Percentiles rank a stretch among this genome's conserved stretches.
Evolutionary conservation across 2,888 invertebrate species (phyloP).

Genomic region (Synergus itoensis): DNA sequence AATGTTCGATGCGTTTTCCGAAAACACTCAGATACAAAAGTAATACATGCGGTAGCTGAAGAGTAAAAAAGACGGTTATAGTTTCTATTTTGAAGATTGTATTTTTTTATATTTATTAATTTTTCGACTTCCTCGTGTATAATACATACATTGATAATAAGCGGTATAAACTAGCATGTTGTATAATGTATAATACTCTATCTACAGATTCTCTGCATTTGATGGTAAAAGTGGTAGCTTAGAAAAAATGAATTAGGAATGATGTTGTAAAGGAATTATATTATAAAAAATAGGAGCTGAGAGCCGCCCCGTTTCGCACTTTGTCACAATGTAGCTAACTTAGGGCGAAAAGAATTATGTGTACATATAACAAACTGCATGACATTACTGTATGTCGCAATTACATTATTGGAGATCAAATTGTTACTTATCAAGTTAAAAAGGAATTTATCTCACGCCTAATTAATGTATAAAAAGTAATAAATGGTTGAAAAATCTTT

Average conservation of each 20-base stretch:
- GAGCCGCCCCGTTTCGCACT: constrained; percentile 53
- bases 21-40: constrained; percentile 32
- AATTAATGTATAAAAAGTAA: constrained; percentile 64
- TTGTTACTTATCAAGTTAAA: constrained; percentile 60
- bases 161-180: not conserved
- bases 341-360: constrained; percentile 60
- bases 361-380: constrained; percentile 56
- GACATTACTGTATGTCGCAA: constrained; percentile 54
- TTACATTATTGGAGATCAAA: constrained; percentile 60
- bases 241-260: not conserved
- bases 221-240: not conserved
- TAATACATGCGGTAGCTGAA: constrained; percentile 57
- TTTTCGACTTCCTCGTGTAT: constrained; percentile 65
- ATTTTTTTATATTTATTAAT: constrained; percentile 70
- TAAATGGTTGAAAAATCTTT: constrained; percentile 58
- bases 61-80: constrained; percentile 64
- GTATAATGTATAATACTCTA: too few species aligned
- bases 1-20: constrained; percentile 39
- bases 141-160: constrained; percentile 8
- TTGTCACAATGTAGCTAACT: constrained; percentile 60
- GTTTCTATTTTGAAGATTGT: constrained; percentile 70
- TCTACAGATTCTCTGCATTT: not conserved
- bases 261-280: constrained; percentile 22
- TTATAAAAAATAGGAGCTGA: not conserved
- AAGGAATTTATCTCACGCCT: constrained; percentile 62